Evolutionary conservation across 30 jellyfish, hydroid and myxozoan genomes (phyloP).

Genomic region (Phacellophora camtschatica): DNA sequence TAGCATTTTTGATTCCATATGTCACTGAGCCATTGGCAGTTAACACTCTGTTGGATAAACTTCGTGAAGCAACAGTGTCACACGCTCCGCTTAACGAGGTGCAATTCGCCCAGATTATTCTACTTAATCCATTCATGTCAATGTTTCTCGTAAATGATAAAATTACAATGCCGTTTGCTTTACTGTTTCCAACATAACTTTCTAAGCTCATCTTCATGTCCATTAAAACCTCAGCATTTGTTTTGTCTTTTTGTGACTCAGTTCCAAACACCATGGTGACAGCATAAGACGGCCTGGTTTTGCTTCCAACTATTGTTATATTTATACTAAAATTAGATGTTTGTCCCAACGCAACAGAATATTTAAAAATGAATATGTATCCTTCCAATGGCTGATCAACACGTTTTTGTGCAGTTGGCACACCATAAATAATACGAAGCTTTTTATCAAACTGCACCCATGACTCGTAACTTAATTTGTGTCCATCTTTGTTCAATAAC

Average conservation of each 20-base stretch:
- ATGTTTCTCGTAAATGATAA: conserved; percentile 1
- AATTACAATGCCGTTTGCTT: not conserved
- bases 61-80: not conserved
- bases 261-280: not conserved
- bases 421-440: conserved; percentile 58
- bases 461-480: conserved; percentile 5
- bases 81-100: conserved; percentile 12
- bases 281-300: conserved; percentile 1
- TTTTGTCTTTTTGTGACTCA: not conserved
- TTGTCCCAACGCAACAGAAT: not conserved
- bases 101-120: conserved; percentile 31
- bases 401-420: conserved; percentile 52
- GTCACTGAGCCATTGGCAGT: conserved; percentile 20
- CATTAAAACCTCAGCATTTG: conserved; percentile 5
- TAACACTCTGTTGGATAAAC: not conserved
- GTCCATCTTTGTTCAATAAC: not conserved
- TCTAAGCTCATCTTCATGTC: not conserved
- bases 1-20: not conserved
- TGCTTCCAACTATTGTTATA: conserved; percentile 28
- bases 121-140: conserved; percentile 18
- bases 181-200: not conserved
- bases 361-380: conserved; percentile 42
- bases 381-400: conserved; percentile 67
- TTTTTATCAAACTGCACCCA: conserved; percentile 80
- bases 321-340: not conserved